Conservation (phyloP, 1,140 invertebrate species). For the Temnothorax longispinosus region DNA sequence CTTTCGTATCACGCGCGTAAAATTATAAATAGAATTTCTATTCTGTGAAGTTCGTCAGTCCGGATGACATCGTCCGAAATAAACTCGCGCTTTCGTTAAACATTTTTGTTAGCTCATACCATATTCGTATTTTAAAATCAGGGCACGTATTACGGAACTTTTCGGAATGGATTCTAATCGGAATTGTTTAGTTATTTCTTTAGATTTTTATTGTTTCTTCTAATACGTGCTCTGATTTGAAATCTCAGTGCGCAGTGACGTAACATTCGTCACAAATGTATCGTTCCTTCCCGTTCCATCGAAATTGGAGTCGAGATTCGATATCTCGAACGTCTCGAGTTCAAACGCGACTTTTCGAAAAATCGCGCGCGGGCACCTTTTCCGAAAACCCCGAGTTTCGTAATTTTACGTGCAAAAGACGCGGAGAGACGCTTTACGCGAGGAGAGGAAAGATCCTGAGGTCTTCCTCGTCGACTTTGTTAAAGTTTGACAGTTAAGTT, state of each 20-base stretch:
- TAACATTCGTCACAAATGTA: neutral
- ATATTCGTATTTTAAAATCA: neutral
- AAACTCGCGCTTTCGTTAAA: neutral
- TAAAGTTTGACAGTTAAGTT: neutral
- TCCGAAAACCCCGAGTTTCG: too few species aligned
- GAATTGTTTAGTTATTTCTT: too few species aligned
- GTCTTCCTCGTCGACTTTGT: too few species aligned
- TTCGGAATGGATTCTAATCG: too few species aligned
- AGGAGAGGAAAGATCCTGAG: too few species aligned
- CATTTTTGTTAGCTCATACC: neutral
- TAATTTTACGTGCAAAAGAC: too few species aligned
- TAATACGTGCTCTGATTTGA: slow-evolving; percentile 24
- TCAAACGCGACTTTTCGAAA: neutral
- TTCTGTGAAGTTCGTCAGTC: neutral
- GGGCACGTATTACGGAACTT: too few species aligned
- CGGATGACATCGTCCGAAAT: neutral
- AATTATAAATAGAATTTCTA: neutral
- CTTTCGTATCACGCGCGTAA: neutral
- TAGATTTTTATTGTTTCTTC: too few species aligned
- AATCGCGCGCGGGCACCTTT: neutral
- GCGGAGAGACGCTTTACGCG: too few species aligned
- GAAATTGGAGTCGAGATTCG: neutral
- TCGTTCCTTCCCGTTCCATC: neutral
- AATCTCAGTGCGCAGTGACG: slow-evolving; percentile 56
- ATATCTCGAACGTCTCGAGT: neutral